These are phyloP conservation scores for Atethmia centrago DNA, from an alignment of 2,888 invertebrate species.

Conservation along the genomic window DNA sequence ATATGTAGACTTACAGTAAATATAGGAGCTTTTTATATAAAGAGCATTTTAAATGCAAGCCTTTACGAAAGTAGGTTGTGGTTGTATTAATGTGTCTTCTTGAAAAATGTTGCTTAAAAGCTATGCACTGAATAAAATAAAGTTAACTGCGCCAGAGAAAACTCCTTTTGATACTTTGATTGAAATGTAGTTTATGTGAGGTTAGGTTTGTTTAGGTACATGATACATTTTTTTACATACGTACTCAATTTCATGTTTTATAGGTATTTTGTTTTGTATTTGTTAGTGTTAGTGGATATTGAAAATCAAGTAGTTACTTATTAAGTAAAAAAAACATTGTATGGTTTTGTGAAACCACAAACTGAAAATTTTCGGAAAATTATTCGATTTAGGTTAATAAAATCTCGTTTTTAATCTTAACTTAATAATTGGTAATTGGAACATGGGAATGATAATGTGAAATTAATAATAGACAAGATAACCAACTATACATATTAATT, in stretches of 20 bases:
- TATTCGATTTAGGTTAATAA: no score
- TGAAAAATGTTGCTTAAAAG: conserved; percentile 24
- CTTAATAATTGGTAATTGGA: no score
- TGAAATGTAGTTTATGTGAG: neutral
- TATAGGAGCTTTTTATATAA: conserved; percentile 47
- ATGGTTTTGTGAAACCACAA: no score
- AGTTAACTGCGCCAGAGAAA: neutral
- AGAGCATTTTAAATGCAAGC: conserved; percentile 49
- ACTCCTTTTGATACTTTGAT: conserved; percentile 11
- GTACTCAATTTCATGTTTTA: neutral
- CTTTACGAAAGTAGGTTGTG: conserved; percentile 25
- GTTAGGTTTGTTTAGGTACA: conserved; percentile 3
- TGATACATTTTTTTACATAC: no score
- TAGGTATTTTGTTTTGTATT: neutral
- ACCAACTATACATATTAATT: no score
- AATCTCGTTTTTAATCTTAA: no score
- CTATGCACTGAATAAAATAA: conserved; percentile 1
- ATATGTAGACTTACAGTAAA: conserved; percentile 25
- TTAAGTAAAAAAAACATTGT: no score
- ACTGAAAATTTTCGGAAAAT: no score
- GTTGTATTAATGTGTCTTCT: conserved; percentile 38
- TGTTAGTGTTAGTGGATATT: neutral
- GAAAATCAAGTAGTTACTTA: neutral
- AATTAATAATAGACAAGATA: no score
- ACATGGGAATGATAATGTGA: no score